Percentiles rank a stretch among this genome's conserved stretches.
phyloP scores from a whole-genome alignment of 2,888 invertebrate species.

The Tetranychus piercei region DNA sequence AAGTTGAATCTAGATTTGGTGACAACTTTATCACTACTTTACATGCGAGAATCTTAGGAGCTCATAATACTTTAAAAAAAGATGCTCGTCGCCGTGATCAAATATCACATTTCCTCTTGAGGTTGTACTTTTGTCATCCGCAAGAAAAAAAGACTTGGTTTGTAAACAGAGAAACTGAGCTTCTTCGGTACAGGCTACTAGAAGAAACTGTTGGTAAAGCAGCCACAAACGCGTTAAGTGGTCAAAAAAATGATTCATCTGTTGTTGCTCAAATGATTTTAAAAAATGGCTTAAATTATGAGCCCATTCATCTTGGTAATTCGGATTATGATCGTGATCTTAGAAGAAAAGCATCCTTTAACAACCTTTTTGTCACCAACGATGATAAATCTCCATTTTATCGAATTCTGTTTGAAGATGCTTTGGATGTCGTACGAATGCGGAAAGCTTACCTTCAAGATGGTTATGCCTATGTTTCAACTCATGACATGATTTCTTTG shows the following conservation, averaged over 20 bases:
- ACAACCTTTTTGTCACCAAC: neutral
- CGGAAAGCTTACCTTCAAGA: slow-evolving; percentile 57
- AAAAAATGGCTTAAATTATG: slow-evolving; percentile 41
- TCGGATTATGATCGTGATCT: slow-evolving; percentile 47
- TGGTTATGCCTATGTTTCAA: slow-evolving; percentile 73
- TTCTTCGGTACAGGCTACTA: slow-evolving; percentile 48
- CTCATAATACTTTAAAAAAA: slow-evolving; percentile 14
- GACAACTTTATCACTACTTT: neutral
- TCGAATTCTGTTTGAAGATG: slow-evolving; percentile 68
- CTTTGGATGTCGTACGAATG: slow-evolving; percentile 57
- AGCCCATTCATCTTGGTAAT: slow-evolving; percentile 35
- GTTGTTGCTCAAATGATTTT: slow-evolving; percentile 45
- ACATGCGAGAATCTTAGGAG: neutral
- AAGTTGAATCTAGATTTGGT: slow-evolving; percentile 10
- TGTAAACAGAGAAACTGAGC: slow-evolving; percentile 63
- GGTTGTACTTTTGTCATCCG: slow-evolving; percentile 65
- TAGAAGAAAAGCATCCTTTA: slow-evolving; percentile 41
- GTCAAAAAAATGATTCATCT: neutral
- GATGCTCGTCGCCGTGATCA: slow-evolving; percentile 44
- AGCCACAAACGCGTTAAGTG: too few species aligned
- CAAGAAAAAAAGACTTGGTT: slow-evolving; percentile 77
- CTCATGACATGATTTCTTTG: slow-evolving; percentile 62
- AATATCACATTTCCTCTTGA: slow-evolving; percentile 76
- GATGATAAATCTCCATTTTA: slow-evolving; percentile 38
- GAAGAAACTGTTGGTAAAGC: slow-evolving; percentile 9